phyloP scores from a whole-genome alignment of 2,888 invertebrate species.

The Hydroisotoma schaefferi region DNA sequence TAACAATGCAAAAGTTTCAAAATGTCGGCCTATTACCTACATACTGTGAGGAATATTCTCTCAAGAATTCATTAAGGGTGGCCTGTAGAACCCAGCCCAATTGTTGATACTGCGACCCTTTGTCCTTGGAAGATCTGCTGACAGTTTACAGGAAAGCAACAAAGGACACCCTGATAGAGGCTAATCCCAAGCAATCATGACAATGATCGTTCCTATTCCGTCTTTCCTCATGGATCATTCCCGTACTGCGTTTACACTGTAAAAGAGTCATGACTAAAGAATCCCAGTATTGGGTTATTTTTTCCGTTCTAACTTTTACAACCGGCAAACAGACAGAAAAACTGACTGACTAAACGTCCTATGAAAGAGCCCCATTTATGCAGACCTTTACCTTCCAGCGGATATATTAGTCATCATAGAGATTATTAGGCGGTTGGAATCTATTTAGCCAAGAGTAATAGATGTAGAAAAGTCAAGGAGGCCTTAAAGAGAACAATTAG shows the following conservation, averaged over 20 bases:
- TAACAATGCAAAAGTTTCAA: neutral
- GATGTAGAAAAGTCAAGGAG: slow-evolving; percentile 1
- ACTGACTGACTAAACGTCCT: neutral
- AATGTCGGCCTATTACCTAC: too few species aligned
- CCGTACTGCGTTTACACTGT: too few species aligned
- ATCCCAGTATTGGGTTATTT: neutral
- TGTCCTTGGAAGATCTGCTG: slow-evolving; percentile 5
- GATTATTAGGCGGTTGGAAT: slow-evolving; percentile 1
- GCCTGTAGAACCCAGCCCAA: neutral
- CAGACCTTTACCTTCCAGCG: too few species aligned
- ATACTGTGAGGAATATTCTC: too few species aligned
- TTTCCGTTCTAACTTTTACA: neutral
- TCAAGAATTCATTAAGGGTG: slow-evolving; percentile 4
- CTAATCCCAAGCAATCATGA: slow-evolving; percentile 9
- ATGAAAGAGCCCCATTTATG: neutral
- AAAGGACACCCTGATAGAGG: slow-evolving; percentile 14
- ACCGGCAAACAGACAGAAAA: neutral
- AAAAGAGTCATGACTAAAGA: too few species aligned
- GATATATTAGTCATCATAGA: too few species aligned
- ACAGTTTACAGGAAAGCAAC: slow-evolving; percentile 13
- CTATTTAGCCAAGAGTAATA: neutral
- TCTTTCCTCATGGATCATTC: neutral
- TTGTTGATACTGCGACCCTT: slow-evolving; percentile 3
- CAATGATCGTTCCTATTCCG: slow-evolving; percentile 11
- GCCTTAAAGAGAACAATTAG: neutral